Percentiles rank a stretch among this genome's conserved stretches.
Conservation (phyloP, 2,797 vertebrate species). For the Ceyx erithaca region DNA sequence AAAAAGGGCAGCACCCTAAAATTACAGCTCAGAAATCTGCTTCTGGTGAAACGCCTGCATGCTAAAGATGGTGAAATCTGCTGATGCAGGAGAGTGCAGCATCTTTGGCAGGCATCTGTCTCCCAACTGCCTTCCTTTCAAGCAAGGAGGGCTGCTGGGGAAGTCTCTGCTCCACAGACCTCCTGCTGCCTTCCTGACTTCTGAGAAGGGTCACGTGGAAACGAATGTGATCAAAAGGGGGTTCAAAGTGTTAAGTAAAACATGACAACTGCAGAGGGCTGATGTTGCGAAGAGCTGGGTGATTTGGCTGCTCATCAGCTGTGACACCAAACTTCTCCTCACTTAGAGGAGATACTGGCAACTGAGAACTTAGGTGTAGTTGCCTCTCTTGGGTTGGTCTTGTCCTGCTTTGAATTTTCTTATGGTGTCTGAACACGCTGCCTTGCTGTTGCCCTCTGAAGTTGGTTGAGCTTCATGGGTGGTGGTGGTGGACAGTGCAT, state of each 20-base stretch:
- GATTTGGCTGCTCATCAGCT: not conserved
- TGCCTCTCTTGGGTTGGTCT: not conserved
- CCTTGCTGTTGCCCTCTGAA: not conserved
- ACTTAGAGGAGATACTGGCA: not conserved
- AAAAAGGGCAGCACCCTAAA: not conserved
- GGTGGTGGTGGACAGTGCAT: not conserved
- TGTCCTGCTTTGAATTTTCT: not conserved
- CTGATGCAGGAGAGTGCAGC: conserved; percentile 19
- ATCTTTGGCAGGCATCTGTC: conserved; percentile 53
- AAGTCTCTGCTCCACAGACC: conserved; percentile 3
- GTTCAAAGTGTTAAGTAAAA: conserved; percentile 22
- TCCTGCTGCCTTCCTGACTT: conserved; percentile 42
- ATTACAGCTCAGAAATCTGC: not conserved
- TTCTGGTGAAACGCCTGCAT: not conserved
- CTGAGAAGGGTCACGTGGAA: conserved; percentile 49
- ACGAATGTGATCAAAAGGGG: conserved; percentile 45
- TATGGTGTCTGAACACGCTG: not conserved
- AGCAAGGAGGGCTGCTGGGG: not conserved
- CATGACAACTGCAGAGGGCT: not conserved
- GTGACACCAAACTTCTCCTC: not conserved
- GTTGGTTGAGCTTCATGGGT: accelerated
- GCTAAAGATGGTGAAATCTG: conserved; percentile 30
- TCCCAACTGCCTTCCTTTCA: conserved; percentile 47
- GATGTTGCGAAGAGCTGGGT: not conserved
- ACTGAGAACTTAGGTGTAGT: not conserved